Base-by-base conservation (phyloP, 1,140 invertebrate genomes). In the Heliconius hewitsoni region DNA sequence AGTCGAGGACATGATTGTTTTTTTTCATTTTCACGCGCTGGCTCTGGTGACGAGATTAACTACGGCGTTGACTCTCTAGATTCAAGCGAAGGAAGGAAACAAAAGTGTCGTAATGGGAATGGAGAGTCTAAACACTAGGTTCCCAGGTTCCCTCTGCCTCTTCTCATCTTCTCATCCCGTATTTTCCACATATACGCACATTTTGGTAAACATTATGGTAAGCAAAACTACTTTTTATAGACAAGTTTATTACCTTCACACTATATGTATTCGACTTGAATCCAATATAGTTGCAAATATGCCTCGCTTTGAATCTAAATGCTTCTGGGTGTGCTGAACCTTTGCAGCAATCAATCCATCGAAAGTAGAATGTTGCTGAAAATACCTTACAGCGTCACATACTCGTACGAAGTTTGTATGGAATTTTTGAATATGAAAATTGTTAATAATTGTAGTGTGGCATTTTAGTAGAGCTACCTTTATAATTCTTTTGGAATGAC, bases 281-380 rank as follows among this genome's bases (percentile, higher is more conserved):
- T 60, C 74, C 55, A 75, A 75, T 75, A 75, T 42, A 39, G 19
- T 75, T 75, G 30, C 74, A 75, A 75, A 75, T 75, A 75, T 75
- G 42, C 19, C 34, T 74, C 73, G 50, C 73, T 52, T 57, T 57
- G 55, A 57, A 74, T 60, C 55, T 57, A 37, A 34, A 66, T 75
- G 60, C 55, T 60, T 66, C 74, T 37, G 74, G 34, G 60, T 75
- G 30, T 66, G 42, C 30, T 72, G 37, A 72, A 37, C n/a, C 71
- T 37, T 23, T 37, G 52, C 60, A 30, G 34, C 74, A 66, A 75
- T 75, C 74, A 75, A 55, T 34, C 52, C 42, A 37, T 39, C 74
- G 55, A 57, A 37, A 34, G 27, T 39, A 57, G 55, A 75, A 75
- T 75, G 34, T 27, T 60, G 39, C 55, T 75, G 74, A 23, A 60